These are phyloP conservation scores for Hippocampus abdominalis DNA, from an alignment of 2,113 vertebrate species.

Conservation along the genomic window DNA sequence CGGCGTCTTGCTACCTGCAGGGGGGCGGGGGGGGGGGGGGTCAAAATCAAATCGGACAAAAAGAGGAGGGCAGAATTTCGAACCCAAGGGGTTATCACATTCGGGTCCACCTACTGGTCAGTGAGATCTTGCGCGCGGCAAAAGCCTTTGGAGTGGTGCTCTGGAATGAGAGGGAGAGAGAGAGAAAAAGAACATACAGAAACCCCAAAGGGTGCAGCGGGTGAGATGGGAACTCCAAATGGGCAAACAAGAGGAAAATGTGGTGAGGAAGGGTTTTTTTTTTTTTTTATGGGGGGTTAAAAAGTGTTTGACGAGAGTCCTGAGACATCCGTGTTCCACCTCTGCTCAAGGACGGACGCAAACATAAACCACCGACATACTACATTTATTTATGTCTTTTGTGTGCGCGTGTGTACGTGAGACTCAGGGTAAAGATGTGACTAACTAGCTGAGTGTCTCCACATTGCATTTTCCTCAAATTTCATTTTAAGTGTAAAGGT, in stretches of 20 bases:
- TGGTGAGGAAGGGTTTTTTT: slow-evolving; percentile 19
- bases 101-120: slow-evolving; percentile 67
- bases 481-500: background rate
- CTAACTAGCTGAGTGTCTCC: background rate
- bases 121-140: slow-evolving; percentile 75
- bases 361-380: slow-evolving; percentile 6
- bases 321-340: slow-evolving; percentile 48
- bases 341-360: slow-evolving; percentile 52
- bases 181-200: slow-evolving; percentile 70
- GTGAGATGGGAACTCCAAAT: slow-evolving; percentile 61
- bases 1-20: slow-evolving; percentile 64
- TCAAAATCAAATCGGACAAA: background rate
- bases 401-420: background rate
- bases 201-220: slow-evolving; percentile 71
- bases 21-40: background rate
- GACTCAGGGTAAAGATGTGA: background rate
- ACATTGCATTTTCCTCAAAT: background rate
- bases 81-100: background rate
- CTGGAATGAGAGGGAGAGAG: slow-evolving; percentile 64
- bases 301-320: slow-evolving; percentile 43
- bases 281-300: background rate
- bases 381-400: background rate
- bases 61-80: no score
- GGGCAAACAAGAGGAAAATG: slow-evolving; percentile 52
- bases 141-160: slow-evolving; percentile 72